phyloP scores from a whole-genome alignment of 2,113 vertebrate genomes.

The Mungos mungo region DNA sequence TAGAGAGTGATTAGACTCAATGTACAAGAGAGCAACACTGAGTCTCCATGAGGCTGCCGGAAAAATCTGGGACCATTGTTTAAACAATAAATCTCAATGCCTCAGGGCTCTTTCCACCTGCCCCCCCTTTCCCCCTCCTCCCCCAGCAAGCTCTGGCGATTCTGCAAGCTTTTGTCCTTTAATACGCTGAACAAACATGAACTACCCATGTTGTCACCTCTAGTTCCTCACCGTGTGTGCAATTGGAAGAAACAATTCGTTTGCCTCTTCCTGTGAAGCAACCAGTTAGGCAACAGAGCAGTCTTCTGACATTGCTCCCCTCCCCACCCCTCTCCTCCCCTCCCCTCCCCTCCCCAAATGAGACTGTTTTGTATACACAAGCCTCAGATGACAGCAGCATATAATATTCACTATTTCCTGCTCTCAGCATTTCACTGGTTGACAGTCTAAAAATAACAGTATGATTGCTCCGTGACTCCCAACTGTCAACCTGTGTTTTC shows the following conservation, averaged over 20 bases:
- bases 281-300: neutral
- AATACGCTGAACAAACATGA: neutral
- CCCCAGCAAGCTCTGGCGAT: neutral
- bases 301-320: neutral
- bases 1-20: neutral
- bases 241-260: neutral
- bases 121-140: too few species aligned
- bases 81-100: neutral
- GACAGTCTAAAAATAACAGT: neutral
- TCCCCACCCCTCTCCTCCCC: neutral
- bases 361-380: neutral
- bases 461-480: fast-evolving
- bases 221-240: neutral
- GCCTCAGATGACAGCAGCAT: neutral
- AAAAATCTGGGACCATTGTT: neutral
- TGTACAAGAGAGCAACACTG: fast-evolving
- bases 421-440: neutral
- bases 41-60: neutral
- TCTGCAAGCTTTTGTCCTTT: constrained; percentile 2
- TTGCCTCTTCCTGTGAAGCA: neutral
- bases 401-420: neutral
- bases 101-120: neutral
- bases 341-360: neutral
- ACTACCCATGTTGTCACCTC: neutral
- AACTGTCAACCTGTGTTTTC: neutral